Base-by-base conservation (phyloP, 2,113 vertebrate species). In the Alectura lathami region DNA sequence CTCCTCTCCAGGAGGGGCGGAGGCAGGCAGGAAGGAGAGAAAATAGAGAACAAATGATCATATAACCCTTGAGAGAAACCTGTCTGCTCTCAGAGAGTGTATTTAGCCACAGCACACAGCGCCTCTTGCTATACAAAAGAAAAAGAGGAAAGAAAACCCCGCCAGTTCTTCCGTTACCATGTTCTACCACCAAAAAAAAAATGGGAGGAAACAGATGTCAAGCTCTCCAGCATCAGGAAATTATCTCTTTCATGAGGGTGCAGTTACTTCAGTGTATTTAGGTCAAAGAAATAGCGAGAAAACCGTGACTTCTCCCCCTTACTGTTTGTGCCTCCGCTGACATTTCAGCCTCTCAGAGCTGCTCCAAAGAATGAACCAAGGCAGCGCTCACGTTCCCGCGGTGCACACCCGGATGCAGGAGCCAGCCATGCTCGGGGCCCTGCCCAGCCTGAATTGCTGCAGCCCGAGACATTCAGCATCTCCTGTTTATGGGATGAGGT, bases 191-290 rank as follows among this genome's bases (percentile, higher is more conserved):
- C 0, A 1, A 51, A 85, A 94, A 96, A 96, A 94, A 97, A 97
- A 96, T 93, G 76, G 86, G 94, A 97, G 97, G 97, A 97, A 97
- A 97, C 97, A 97, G 97, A 97, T 97, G 97, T 95, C 93, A 76
- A 88, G 96, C 73, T 94, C 87, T 95, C 85, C 80, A 95, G 82
- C 7, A 1, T 86, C 94, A 96, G 94, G 95, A 96, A 97, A 95
- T 95, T 94, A 93, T 96, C 95, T 96, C 79, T 97, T 96, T 92
- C 94, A 94, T 92, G 86, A 87, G 88, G 83, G 92, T 93, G 76
- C 62, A 62, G 89, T 87, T 95, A 87, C 94, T 90, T 92, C 89
- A 67, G 64, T 57, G 79, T 91, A 94, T 94, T 87, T 94, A 87
- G 90, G 90, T 82, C 93, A 96, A 96, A 93, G 77, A 96, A 96